A percentile compares a stretch with the other conserved stretches of the same genome.
phyloP scores from a whole-genome alignment of 2,797 vertebrate genomes.

The Pipistrellus kuhlii region DNA sequence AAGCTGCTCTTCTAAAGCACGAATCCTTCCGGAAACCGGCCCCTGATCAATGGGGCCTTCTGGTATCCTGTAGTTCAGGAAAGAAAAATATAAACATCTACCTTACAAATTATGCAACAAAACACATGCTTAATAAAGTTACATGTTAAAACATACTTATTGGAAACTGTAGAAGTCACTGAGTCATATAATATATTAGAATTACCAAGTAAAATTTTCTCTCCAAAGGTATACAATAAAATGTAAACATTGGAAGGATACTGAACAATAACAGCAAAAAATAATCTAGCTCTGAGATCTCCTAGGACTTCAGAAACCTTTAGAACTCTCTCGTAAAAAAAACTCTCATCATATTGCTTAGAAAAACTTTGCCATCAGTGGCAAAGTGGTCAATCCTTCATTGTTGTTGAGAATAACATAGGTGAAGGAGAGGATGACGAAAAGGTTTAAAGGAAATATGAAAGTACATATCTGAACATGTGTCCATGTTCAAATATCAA shows the following conservation, averaged over 20 bases:
- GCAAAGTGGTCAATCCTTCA: constrained; percentile 30
- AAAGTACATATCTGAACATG: not conserved
- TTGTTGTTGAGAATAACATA: constrained; percentile 49
- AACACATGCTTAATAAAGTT: constrained; percentile 18
- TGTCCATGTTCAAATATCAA: constrained; percentile 40
- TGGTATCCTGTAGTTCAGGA: constrained; percentile 91
- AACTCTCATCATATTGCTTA: not conserved
- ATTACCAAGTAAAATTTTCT: constrained; percentile 40
- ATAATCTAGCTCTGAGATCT: constrained; percentile 13
- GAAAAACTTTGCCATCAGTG: not conserved
- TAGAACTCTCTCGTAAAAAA: constrained; percentile 43
- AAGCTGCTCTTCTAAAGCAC: constrained; percentile 96
- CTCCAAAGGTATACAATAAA: constrained; percentile 10
- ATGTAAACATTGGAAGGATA: constrained; percentile 5
- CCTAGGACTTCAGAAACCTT: constrained; percentile 10
- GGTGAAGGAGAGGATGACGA: not conserved
- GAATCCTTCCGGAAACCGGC: constrained; percentile 93
- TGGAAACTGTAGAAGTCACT: constrained; percentile 5
- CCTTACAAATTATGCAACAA: constrained; percentile 41
- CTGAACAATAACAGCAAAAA: constrained; percentile 41
- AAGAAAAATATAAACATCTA: constrained; percentile 76
- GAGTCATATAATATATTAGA: constrained; percentile 7
- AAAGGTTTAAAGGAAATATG: constrained; percentile 32
- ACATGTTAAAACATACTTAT: constrained; percentile 49
- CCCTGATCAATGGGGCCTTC: constrained; percentile 95